These are phyloP conservation scores for Ophion ellenae DNA, from an alignment of 2,888 invertebrate genomes.

Conservation along the genomic window DNA sequence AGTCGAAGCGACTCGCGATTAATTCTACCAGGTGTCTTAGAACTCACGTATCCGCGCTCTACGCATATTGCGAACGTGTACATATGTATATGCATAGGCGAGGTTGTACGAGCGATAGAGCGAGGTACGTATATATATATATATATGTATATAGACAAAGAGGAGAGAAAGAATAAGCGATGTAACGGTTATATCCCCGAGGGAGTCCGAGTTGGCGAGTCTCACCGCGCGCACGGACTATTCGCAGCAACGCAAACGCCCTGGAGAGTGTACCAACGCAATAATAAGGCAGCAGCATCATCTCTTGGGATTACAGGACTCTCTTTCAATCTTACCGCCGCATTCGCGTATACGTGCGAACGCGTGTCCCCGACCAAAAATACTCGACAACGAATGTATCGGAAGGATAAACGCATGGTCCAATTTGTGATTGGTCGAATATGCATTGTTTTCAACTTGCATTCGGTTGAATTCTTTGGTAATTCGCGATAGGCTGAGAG, in stretches of 20 bases:
- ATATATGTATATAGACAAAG: not conserved
- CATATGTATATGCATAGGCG: conserved; percentile 43
- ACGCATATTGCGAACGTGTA: not conserved
- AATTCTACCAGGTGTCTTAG: conserved; percentile 61
- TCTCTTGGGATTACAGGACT: conserved; percentile 50
- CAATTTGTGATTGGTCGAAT: not conserved
- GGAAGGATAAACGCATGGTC: not conserved
- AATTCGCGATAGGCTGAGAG: too few relatives aligned
- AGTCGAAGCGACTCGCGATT: conserved; percentile 51
- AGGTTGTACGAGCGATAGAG: conserved; percentile 45
- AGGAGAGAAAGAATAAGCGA: conserved; percentile 44
- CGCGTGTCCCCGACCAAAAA: not conserved
- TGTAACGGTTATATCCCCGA: conserved; percentile 61
- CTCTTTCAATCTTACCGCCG: conserved; percentile 30
- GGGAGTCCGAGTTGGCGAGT: conserved; percentile 55
- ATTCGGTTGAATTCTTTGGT: too few relatives aligned
- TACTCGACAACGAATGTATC: not conserved
- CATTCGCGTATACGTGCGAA: not conserved
- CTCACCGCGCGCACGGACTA: conserved; percentile 12
- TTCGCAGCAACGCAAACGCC: conserved; percentile 57
- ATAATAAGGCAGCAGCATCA: conserved; percentile 27
- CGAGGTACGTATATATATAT: conserved; percentile 44
- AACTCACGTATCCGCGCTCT: conserved; percentile 54
- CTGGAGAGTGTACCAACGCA: conserved; percentile 30
- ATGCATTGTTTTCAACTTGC: too few relatives aligned